Base-by-base conservation (phyloP, 2,888 invertebrate species). In the Schizaphis graminum region DNA sequence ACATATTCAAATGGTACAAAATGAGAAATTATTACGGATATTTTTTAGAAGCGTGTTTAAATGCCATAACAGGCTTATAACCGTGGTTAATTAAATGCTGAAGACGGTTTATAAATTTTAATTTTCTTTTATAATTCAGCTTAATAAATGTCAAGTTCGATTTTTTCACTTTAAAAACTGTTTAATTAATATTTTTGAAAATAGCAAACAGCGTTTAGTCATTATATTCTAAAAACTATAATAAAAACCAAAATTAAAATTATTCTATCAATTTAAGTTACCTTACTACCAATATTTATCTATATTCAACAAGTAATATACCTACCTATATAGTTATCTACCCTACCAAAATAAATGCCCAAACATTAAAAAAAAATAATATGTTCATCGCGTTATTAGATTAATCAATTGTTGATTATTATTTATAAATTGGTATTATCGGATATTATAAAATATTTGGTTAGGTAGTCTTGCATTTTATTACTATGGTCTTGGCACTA, bases 1-100 rank as follows among this genome's bases (percentile, higher is more conserved):
- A 77, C 53, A 77, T 92, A 77, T 77, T 92, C 24, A 11, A 88
- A 88, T 56, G 88, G 24, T 28, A 88, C 67, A 89, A 87, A 92
- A 88, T 77, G 67, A 21, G 41, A 92, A 77, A 44, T 89, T 89
- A 53, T 77, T 89, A 28, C 77, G 16, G 44, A 77, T 44, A 77
- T 92, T 87, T 86, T 67, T n/a, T 49, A 56, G 26, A 88, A 67
- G 53, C 92, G 53, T 92, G 92, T 88, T 88, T 7, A 89, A 88
- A 92, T 89, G n/a, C 0, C 53, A 89, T 92, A 77, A 77, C 77
- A 35, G 35, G 77, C 16, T 16, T 67, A 67, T 16, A 28, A 4
- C 16, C 44, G 24, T 92, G 3, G 26, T 16, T 87, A 87, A 92
- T 92, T 92, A 92, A 92, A 92, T 92, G 16, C 8, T n/a, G 47